Base-by-base conservation (phyloP, 2,113 vertebrate species). In the Dromas ardeola region DNA sequence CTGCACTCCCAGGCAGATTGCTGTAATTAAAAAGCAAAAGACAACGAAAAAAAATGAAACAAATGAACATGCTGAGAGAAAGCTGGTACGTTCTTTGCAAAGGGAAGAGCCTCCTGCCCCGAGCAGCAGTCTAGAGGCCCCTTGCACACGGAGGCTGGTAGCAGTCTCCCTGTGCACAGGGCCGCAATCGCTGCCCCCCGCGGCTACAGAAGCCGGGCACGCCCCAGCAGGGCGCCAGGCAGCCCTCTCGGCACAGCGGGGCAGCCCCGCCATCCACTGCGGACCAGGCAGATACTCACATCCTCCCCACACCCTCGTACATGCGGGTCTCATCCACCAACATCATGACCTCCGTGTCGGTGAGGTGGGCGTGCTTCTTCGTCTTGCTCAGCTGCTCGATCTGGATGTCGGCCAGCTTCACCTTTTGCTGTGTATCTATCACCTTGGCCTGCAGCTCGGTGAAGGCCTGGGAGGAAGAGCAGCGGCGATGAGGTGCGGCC, bases 351-450 rank as follows among this genome's bases (percentile, higher is more conserved):
- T 99, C 99, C 2, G 96, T 96, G 90, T 99, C 98, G 1, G 99
- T 99, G 61, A 99, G 98, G 74, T 98, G 98, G 2, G 99, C 98
- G 30, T 99, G 99, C 85, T 99, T 99, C 98, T 99, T 99, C 8
- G 99, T 98, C 42, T 99, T 98, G 88, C 96, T 99, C 81, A 99
- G 98, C 96, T 99, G 99, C 67, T 99, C 99, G 88, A 99, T 99
- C 97, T 99, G 99, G 91, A 99, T 97, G 90, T 99, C 99, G 6
- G 99, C 99, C 80, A 99, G 92, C 92, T 99, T 99, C 93, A 98
- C 99, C 93, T 99, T 99, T 97, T 99, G 99, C 93, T 99, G 99
- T 1, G 99, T 99, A 97, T 99, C 99, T 40, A 99, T 98, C 97
- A 99, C 99, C 98, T 99, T 99, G 86, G 99, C 98, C 98, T 99